These are phyloP conservation scores for Cylindroiulus punctatus DNA, from an alignment of 2,888 invertebrate genomes.

Conservation along the genomic window DNA sequence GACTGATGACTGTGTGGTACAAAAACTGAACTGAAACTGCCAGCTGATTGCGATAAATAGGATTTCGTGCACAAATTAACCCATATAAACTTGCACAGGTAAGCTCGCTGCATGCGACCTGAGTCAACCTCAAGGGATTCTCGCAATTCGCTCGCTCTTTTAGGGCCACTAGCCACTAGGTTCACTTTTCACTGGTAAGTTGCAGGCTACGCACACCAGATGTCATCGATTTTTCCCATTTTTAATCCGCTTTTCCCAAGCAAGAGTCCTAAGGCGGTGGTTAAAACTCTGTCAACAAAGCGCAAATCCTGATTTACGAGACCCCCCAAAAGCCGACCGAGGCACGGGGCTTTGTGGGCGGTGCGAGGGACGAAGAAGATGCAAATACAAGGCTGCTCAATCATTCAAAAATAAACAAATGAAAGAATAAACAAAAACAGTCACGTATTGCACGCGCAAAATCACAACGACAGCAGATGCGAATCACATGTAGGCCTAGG, in stretches of 20 bases:
- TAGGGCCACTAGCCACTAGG: background rate
- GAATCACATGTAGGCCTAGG: background rate
- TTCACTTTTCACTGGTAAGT: background rate
- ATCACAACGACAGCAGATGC: background rate
- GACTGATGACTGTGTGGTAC: no score
- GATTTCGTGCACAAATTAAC: no score
- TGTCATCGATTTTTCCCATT: background rate
- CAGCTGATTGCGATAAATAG: no score
- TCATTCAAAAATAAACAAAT: background rate
- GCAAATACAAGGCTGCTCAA: background rate
- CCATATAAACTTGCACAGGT: no score
- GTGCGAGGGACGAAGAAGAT: background rate
- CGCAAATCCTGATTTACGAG: conserved; percentile 13
- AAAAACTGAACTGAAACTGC: no score
- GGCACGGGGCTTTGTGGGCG: background rate
- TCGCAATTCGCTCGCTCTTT: background rate
- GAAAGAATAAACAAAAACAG: background rate
- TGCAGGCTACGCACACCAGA: background rate
- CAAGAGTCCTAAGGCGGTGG: background rate
- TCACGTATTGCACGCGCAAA: background rate
- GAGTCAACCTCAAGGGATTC: background rate
- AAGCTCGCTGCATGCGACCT: no score
- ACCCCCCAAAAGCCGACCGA: background rate
- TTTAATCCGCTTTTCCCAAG: background rate
- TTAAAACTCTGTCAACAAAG: conserved; percentile 14